Base-by-base conservation (phyloP, 2,797 vertebrate genomes). In the Acrossocheilus fasciatus region DNA sequence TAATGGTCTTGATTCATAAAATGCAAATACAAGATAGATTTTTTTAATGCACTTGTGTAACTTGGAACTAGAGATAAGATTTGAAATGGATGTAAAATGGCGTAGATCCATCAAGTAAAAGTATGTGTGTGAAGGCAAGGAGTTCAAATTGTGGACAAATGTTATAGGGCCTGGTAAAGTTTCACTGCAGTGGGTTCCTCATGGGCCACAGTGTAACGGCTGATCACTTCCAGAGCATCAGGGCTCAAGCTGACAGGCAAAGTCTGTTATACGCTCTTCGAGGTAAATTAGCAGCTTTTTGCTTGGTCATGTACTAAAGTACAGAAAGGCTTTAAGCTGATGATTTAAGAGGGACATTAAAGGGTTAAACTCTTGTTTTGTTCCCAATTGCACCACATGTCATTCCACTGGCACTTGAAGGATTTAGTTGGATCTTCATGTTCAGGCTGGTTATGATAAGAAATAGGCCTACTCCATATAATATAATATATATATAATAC, bases 1-100 rank as follows among this genome's bases (percentile, higher is more conserved):
- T 87, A 87, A 87, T 41, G 1, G 90, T 73, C 39, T 85, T 89
- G 89, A 90, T 92, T 90, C 66, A 86, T 91, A 72, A 70, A 78
- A 81, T 66, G 57, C 47, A 85, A 86, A 84, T 45, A 54, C 57
- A 15, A 84, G 70, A 75, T 77, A 6, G 74, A 68, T 75, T 41
- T 68, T n/a, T 66, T 26, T 26, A 26, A 45, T 57, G 81, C 41
- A 43, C 9, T 88, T 78, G 11, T 14, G 62, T 88, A 3, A 69
- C 45, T 79, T 30, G 52, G 70, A 7, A 69, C 39, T 3, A 23
- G 4, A 14, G 52, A 69, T 70, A 68, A 52, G 64, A 45, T 14
- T 75, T 47, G n/a, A 83, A 62, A 47, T 1, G 12, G 11, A 18
- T 64, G 45, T 52, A 59, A 72, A 62, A n/a, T 20, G 9, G n/a